These are phyloP conservation scores for Corynorhinus townsendii DNA, from an alignment of 2,113 vertebrate species.

Conservation along the genomic window DNA sequence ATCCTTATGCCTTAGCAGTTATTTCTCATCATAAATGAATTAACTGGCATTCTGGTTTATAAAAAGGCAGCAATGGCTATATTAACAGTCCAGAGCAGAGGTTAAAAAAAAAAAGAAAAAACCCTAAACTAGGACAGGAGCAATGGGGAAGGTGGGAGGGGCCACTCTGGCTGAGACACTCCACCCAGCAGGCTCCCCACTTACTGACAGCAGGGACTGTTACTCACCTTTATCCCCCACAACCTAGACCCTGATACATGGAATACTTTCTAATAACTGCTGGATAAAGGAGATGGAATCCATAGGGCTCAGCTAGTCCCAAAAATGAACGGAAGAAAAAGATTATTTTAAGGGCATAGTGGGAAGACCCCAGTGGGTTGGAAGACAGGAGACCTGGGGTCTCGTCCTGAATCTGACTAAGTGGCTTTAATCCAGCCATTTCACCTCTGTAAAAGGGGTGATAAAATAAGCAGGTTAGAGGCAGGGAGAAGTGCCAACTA, in stretches of 20 bases:
- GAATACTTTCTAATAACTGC: not conserved
- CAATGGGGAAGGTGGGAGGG: not conserved
- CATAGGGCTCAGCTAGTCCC: not conserved
- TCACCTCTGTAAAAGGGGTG: not conserved
- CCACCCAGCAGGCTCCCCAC: not conserved
- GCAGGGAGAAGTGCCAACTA: not conserved
- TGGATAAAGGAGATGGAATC: not conserved
- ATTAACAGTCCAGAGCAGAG: not conserved
- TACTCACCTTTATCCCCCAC: not conserved
- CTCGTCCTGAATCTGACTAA: not conserved
- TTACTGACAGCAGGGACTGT: not conserved
- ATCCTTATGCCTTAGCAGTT: not conserved
- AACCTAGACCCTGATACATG: not conserved
- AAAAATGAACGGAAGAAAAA: not conserved
- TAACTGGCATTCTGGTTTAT: not conserved
- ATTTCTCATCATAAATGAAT: conserved; percentile 18
- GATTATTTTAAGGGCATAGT: not conserved
- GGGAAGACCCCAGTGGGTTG: not conserved
- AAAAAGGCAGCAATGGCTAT: not conserved
- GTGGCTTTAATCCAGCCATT: not conserved
- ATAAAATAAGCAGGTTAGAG: not conserved
- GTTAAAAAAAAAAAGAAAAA: not conserved
- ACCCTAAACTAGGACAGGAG: conserved; percentile 20
- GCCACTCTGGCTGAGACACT: not conserved
- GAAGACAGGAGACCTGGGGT: not conserved